A percentile compares a stretch with the other conserved stretches of the same genome.
phyloP scores from a whole-genome alignment of 2,888 invertebrate species.

The Salpingus planirostris region DNA sequence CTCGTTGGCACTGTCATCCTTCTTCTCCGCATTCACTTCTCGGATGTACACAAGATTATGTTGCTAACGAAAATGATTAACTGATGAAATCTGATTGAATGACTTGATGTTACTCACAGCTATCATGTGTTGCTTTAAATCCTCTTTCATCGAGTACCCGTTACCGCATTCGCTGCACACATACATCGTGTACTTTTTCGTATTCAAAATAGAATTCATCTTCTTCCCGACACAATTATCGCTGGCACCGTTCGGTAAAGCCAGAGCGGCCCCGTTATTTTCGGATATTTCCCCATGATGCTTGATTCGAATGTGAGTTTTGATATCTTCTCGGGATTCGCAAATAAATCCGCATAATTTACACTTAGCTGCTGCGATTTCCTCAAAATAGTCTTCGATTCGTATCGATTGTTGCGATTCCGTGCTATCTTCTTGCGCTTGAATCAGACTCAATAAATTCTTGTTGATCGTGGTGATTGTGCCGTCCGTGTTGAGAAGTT shows the following conservation, averaged over 20 bases:
- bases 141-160: conserved; percentile 42
- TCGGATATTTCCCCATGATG: conserved; percentile 26
- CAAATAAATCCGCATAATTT: conserved; percentile 33
- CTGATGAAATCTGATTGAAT: too few species aligned
- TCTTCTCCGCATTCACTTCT: too few species aligned
- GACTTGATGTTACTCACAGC: conserved; percentile 36
- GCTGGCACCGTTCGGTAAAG: too few species aligned
- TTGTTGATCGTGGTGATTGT: conserved; percentile 20
- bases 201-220: conserved; percentile 23
- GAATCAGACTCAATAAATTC: conserved; percentile 16
- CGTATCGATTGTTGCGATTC: too few species aligned
- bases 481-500: conserved; percentile 27
- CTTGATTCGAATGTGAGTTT: conserved; percentile 26
- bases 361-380: conserved; percentile 34
- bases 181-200: conserved; percentile 31
- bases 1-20: too few species aligned
- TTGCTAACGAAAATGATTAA: too few species aligned
- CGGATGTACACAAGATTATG: too few species aligned
- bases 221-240: conserved; percentile 12
- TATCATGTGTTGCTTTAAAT: conserved; percentile 47
- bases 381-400: too few species aligned
- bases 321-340: conserved; percentile 30
- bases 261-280: too few species aligned
- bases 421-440: too few species aligned
- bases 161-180: conserved; percentile 46